Conservation (phyloP, 1,140 invertebrate genomes). For the Drosophila saltans region DNA sequence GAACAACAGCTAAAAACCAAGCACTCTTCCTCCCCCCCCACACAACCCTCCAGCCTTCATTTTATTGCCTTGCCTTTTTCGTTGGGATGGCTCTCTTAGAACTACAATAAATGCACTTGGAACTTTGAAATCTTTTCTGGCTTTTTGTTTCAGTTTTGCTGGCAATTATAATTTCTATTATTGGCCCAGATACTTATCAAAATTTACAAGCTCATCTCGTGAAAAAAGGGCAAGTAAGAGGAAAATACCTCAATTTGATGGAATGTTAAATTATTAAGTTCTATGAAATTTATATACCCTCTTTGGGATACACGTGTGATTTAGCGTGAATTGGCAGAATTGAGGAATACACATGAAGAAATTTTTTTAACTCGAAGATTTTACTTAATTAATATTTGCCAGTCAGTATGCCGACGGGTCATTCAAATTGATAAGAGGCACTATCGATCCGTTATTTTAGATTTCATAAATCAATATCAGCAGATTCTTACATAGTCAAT, state of each 20-base stretch:
- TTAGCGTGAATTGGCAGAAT: neutral
- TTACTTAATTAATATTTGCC: neutral
- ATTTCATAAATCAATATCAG: slow-evolving; percentile 17
- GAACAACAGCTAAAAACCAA: neutral
- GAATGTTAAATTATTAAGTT: neutral
- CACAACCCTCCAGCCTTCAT: neutral
- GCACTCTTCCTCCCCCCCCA: neutral
- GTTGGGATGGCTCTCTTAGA: neutral
- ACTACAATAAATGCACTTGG: slow-evolving; percentile 6
- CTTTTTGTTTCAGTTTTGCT: slow-evolving; percentile 2
- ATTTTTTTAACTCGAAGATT: neutral
- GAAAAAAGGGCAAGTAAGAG: neutral
- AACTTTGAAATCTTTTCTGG: neutral
- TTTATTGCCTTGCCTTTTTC: neutral
- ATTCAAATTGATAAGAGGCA: neutral
- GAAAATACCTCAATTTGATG: neutral
- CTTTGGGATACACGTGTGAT: neutral
- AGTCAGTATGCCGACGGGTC: neutral
- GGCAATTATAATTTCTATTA: slow-evolving; percentile 9
- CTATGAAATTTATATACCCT: slow-evolving; percentile 5
- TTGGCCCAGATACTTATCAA: neutral
- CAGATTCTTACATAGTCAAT: slow-evolving; percentile 15
- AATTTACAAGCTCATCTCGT: neutral
- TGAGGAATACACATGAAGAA: neutral
- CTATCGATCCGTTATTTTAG: neutral